Percentiles rank a stretch among this genome's conserved stretches.
These are phyloP conservation scores for Cephus rjabovi DNA, from an alignment of 2,888 invertebrate species.

Conservation along the genomic window DNA sequence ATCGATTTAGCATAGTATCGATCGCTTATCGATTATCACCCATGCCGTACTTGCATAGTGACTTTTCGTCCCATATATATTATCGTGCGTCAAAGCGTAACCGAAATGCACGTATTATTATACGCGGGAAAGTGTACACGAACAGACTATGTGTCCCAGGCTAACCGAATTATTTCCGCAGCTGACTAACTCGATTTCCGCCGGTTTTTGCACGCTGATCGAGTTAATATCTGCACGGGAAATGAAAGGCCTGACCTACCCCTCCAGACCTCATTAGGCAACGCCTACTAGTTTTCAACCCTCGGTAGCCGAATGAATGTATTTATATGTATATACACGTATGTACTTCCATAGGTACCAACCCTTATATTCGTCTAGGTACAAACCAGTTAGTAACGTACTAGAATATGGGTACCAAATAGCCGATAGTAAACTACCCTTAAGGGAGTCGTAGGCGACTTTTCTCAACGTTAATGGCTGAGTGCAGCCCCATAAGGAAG, in stretches of 20 bases:
- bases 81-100: neutral
- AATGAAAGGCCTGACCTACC: conserved; percentile 37
- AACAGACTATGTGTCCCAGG: neutral
- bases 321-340: neutral
- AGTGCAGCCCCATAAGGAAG: neutral
- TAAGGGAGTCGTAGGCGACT: neutral
- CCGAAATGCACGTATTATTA: neutral
- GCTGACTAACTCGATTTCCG: conserved; percentile 40
- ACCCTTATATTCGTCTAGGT: neutral
- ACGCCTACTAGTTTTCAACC: conserved; percentile 8
- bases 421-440: neutral
- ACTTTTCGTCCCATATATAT: neutral
- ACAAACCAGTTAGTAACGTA: neutral
- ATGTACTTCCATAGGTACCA: neutral
- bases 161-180: conserved; percentile 28
- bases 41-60: neutral
- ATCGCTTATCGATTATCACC: neutral
- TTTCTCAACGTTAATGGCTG: neutral
- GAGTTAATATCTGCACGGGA: conserved; percentile 42
- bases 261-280: conserved; percentile 40
- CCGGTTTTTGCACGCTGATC: conserved; percentile 40
- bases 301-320: neutral
- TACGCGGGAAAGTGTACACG: neutral
- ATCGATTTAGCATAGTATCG: neutral
- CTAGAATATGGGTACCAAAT: neutral